Percentiles rank a stretch among this genome's conserved stretches.
Evolutionary conservation across 2,797 vertebrate genomes (phyloP).

Genomic region (Scolopax rusticola): DNA sequence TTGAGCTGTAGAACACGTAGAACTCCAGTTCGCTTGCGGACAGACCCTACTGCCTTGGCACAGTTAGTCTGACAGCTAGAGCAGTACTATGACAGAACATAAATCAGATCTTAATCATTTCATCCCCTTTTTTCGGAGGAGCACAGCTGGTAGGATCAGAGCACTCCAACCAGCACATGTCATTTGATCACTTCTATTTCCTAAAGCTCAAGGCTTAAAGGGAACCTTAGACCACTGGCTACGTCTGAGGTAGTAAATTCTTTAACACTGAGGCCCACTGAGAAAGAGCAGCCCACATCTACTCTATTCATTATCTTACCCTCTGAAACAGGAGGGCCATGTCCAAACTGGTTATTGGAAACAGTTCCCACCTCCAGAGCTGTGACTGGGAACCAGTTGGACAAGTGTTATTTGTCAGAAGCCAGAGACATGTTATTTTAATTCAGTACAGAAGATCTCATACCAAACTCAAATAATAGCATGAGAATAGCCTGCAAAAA

Average conservation of each 20-base stretch:
- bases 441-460: not conserved
- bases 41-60: conserved; percentile 17
- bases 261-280: not conserved
- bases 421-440: not conserved
- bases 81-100: conserved; percentile 14
- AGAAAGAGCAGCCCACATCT: not conserved
- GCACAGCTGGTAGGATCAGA: conserved; percentile 42
- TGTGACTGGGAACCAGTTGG: not conserved
- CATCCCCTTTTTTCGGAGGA: conserved; percentile 41
- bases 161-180: not conserved
- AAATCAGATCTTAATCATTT: conserved; percentile 67
- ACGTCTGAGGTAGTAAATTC: conserved; percentile 2
- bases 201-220: conserved; percentile 49
- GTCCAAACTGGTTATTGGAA: not conserved
- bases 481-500: not conserved
- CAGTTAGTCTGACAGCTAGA: conserved; percentile 42
- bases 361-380: not conserved
- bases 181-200: conserved; percentile 63
- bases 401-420: not conserved
- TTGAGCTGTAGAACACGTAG: not conserved
- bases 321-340: not conserved
- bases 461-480: not conserved
- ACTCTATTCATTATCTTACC: not conserved
- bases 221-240: conserved; percentile 42
- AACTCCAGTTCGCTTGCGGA: conserved; percentile 37